These are phyloP conservation scores for Mormyrus lacerda DNA, from an alignment of 2,113 vertebrate genomes.

Conservation along the genomic window DNA sequence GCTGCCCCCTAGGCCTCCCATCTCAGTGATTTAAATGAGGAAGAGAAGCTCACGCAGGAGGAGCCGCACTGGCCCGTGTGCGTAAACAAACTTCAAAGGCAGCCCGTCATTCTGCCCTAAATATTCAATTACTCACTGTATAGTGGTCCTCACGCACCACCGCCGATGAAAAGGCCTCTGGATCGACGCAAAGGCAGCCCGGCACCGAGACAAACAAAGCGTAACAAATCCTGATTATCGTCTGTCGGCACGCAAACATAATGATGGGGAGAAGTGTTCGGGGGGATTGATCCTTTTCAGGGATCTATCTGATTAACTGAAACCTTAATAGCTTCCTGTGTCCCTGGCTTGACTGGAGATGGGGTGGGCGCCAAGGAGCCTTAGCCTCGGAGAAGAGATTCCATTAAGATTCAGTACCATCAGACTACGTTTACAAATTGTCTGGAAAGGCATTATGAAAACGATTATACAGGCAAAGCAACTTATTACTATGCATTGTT, in stretches of 20 bases:
- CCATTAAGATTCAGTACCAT: conserved; percentile 50
- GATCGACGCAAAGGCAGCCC: conserved; percentile 30
- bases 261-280: conserved; percentile 62
- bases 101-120: neutral
- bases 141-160: neutral
- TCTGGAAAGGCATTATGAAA: conserved; percentile 6
- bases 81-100: conserved; percentile 2
- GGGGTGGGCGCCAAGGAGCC: conserved; percentile 32
- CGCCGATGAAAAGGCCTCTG: neutral
- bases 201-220: conserved; percentile 59
- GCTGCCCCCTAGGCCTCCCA: neutral
- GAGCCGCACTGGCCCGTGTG: neutral
- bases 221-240: conserved; percentile 65
- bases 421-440: conserved; percentile 24
- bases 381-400: conserved; percentile 39
- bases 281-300: conserved; percentile 60
- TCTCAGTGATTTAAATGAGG: neutral
- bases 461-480: conserved; percentile 10
- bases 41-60: neutral
- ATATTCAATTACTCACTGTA: conserved; percentile 8
- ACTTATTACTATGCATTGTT: conserved; percentile 37
- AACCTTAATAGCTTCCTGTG: conserved; percentile 61
- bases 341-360: conserved; percentile 44
- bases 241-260: conserved; percentile 59
- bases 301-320: conserved; percentile 57